These are phyloP conservation scores for Silurus asotus DNA, from an alignment of 2,113 vertebrate genomes.

Conservation along the genomic window DNA sequence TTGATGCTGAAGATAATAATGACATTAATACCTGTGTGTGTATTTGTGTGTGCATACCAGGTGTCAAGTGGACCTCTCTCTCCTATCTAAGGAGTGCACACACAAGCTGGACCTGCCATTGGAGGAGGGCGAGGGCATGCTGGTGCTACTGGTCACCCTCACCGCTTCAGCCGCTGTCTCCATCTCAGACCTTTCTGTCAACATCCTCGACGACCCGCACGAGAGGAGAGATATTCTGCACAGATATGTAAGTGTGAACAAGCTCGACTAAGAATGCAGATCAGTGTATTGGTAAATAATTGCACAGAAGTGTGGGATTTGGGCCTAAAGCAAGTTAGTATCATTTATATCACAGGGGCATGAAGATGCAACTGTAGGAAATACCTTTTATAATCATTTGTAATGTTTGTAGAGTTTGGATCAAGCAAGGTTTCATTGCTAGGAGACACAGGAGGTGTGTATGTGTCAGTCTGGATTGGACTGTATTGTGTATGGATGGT, in stretches of 20 bases:
- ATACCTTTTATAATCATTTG: neutral
- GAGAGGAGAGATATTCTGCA: constrained; percentile 85
- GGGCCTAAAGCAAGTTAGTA: neutral
- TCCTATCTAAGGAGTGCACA: constrained; percentile 88
- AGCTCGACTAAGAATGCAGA: neutral
- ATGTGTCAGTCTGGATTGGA: neutral
- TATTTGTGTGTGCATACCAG: constrained; percentile 68
- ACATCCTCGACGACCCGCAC: constrained; percentile 84
- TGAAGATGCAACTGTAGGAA: neutral
- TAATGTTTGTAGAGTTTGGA: neutral
- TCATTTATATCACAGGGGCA: neutral
- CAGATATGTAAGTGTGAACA: constrained; percentile 85
- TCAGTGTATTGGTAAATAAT: neutral
- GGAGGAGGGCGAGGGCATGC: constrained; percentile 86
- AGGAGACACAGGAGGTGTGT: neutral
- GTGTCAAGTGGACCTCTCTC: constrained; percentile 89
- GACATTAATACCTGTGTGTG: neutral
- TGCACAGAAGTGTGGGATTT: neutral
- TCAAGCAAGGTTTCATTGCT: neutral
- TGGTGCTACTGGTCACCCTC: constrained; percentile 91
- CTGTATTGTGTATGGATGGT: neutral
- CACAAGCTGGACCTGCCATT: constrained; percentile 87
- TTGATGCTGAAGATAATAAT: constrained; percentile 8
- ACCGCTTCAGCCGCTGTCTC: constrained; percentile 91
- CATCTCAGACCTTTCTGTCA: constrained; percentile 88